Evolutionary conservation across 2,113 vertebrate genomes (phyloP), one percentile per base, ranked within the genome.

Genomic region (Heterochromis multidens): DNA sequence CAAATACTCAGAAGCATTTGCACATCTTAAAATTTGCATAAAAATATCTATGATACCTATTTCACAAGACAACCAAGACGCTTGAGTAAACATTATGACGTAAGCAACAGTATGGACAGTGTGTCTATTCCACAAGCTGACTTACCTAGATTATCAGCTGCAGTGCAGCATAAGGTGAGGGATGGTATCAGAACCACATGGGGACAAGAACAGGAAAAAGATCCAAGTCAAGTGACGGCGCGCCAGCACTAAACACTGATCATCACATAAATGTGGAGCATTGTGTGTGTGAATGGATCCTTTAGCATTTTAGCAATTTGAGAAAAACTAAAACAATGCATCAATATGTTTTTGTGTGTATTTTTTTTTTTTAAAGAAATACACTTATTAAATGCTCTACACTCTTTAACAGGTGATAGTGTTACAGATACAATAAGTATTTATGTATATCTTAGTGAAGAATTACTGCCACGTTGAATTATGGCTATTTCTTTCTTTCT

Each of bases 81-180:
- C 59, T 76, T 46, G 43, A 35, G 81, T 77, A 61, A 62, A 58
- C 84, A 92, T 74, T 62, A 54, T 2, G 80, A 61, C 1, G 3
- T 61, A 31, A 81, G 27, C 62, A 88, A 40, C 70, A 81, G 67
- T 72, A 23, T 89, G 56, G 61, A 92, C 46, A 84, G 80, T 82
- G 58, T 59, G 58, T 87, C 63, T 81, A 29, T 33, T 79, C 65
- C 58, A 86, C 82, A 87, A 59, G 77, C 74, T 80, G 84, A 96
- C 95, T 96, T 95, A 96, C 95, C 95, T 37, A 94, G 65, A 90
- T 89, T 91, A 86, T 96, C 95, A 86, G 95, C 96, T 96, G 93
- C 92, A 93, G 81, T 82, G 85, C 90, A 92, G 87, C 89, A 85
- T 67, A 81, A 87, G 86, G 63, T 76, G 88, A 77, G 77, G 87